Conservation (phyloP, 2,113 vertebrate genomes). For the Psilopsiagon aurifrons region DNA sequence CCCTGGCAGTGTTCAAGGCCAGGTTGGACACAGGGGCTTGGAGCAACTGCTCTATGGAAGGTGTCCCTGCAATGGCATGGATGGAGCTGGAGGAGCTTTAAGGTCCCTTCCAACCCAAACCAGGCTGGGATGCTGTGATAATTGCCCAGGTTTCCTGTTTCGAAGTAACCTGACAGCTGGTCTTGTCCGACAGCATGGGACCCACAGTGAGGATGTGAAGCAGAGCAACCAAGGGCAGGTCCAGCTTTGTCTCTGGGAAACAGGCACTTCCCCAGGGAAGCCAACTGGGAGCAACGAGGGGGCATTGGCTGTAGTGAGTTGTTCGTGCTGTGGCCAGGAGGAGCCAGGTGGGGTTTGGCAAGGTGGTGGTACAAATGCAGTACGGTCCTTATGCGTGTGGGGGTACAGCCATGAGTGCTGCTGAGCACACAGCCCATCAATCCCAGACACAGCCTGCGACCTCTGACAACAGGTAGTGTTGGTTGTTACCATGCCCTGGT, state of each 20-base stretch:
- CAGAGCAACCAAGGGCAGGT: background rate
- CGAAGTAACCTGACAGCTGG: background rate
- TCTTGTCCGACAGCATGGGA: fast-evolving
- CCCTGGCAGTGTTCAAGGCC: too few species aligned
- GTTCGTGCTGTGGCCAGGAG: fast-evolving
- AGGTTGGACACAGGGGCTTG: too few species aligned
- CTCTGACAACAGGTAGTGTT: background rate
- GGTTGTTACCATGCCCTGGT: background rate
- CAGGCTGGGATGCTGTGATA: background rate
- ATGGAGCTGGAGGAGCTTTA: too few species aligned
- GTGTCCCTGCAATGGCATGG: too few species aligned
- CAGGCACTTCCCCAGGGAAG: background rate
- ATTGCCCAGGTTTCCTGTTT: too few species aligned
- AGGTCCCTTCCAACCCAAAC: background rate
- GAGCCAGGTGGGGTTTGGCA: fast-evolving
- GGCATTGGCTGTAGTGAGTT: background rate
- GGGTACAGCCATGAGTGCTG: too few species aligned
- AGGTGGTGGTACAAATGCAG: too few species aligned
- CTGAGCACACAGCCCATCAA: fast-evolving
- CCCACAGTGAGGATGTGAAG: background rate
- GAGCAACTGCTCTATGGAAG: background rate
- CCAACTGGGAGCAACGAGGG: background rate
- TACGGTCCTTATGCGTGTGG: fast-evolving
- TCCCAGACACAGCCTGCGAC: background rate
- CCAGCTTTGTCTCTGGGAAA: background rate